Percentiles rank a stretch among this genome's conserved stretches.
These are phyloP conservation scores for Leptodirus hochenwartii DNA, from an alignment of 2,888 invertebrate genomes.

Conservation along the genomic window DNA sequence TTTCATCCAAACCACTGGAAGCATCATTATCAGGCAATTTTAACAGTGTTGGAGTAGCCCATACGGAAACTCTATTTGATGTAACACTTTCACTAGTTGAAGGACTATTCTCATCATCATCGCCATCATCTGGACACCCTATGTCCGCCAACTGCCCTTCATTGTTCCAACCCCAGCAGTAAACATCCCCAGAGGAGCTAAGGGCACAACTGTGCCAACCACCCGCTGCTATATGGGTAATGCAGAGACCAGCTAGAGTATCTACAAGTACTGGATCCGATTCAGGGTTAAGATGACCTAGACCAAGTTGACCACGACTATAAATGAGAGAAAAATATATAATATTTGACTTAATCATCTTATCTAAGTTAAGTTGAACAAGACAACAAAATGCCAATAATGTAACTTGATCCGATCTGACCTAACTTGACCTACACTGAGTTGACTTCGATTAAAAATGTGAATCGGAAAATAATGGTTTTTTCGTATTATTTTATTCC, in stretches of 20 bases:
- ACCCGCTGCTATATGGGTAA: conserved; percentile 53
- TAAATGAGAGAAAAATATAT: conserved; percentile 17
- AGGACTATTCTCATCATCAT: conserved; percentile 15
- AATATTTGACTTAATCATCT: neutral
- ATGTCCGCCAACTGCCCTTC: conserved; percentile 76
- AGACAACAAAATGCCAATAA: too few species aligned
- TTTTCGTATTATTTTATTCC: too few species aligned
- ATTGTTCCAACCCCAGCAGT: conserved; percentile 85
- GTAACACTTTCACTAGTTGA: too few species aligned
- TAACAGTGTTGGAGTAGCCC: too few species aligned
- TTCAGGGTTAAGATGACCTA: conserved; percentile 45
- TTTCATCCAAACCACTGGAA: neutral
- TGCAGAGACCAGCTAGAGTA: conserved; percentile 56
- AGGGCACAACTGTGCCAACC: conserved; percentile 78
- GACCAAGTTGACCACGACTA: conserved; percentile 78
- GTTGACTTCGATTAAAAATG: too few species aligned
- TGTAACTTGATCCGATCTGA: too few species aligned
- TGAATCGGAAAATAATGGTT: too few species aligned
- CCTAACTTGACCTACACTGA: too few species aligned
- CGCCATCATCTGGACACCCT: conserved; percentile 34
- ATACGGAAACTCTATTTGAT: too few species aligned
- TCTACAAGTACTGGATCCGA: conserved; percentile 47
- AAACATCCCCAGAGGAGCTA: conserved; percentile 64
- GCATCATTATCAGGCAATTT: too few species aligned
- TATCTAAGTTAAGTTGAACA: too few species aligned